These are phyloP conservation scores for Bovichtus variegatus DNA, from an alignment of 2,797 vertebrate species.

Conservation along the genomic window DNA sequence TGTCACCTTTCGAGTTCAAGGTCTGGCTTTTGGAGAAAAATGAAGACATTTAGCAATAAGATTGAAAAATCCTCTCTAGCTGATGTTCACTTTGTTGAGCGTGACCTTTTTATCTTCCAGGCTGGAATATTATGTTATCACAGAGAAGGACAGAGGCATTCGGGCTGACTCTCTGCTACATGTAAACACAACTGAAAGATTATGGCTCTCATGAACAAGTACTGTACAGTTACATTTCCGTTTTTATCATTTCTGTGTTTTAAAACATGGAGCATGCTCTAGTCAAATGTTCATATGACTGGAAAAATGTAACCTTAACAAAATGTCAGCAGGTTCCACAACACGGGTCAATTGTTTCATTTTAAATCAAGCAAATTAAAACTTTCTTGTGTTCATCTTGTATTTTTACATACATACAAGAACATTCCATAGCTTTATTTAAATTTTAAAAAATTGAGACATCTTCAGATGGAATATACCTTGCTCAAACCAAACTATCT, in stretches of 20 bases:
- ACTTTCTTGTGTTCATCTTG: neutral
- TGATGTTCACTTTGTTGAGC: slow-evolving; percentile 74
- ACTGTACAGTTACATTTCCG: neutral
- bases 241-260: neutral
- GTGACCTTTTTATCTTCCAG: slow-evolving; percentile 73
- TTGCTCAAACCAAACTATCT: slow-evolving; percentile 50
- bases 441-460: neutral
- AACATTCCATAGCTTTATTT: neutral
- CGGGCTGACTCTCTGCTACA: slow-evolving; percentile 5
- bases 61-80: slow-evolving; percentile 76
- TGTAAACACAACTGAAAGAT: slow-evolving; percentile 34
- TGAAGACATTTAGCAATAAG: slow-evolving; percentile 76
- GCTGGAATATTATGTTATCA: slow-evolving; percentile 56
- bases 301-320: neutral
- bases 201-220: slow-evolving; percentile 4
- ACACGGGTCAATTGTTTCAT: neutral
- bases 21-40: slow-evolving; percentile 74
- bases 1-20: slow-evolving; percentile 83
- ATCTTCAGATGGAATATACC: slow-evolving; percentile 32
- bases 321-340: neutral
- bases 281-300: neutral
- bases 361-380: neutral
- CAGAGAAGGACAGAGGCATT: slow-evolving; percentile 36
- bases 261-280: neutral
- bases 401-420: slow-evolving; percentile 5